phyloP scores from a whole-genome alignment of 2,888 invertebrate genomes.

The Mesorhabditis spiculigera region DNA sequence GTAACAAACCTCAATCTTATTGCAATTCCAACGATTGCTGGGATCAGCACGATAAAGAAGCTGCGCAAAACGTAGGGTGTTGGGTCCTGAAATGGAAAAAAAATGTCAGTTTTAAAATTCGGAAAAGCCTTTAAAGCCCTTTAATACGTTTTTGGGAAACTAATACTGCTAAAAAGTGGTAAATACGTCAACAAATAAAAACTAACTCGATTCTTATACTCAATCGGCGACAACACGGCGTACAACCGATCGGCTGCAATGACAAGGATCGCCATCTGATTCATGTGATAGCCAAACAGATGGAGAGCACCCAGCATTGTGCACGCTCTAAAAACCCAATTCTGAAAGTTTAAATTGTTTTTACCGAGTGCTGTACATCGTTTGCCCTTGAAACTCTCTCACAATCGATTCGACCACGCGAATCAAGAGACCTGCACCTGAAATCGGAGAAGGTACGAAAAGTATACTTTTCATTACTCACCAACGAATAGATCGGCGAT shows the following conservation, averaged over 20 bases:
- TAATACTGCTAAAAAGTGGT: too few relatives aligned
- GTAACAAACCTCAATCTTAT: background rate
- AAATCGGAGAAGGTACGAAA: background rate
- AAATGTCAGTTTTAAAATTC: too few relatives aligned
- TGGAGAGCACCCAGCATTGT: background rate
- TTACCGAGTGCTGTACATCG: background rate
- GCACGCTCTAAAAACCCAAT: background rate
- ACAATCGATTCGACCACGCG: background rate
- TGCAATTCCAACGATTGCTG: conserved; percentile 4
- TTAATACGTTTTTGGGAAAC: too few relatives aligned
- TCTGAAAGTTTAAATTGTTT: background rate
- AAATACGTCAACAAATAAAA: too few relatives aligned
- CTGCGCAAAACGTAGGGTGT: background rate
- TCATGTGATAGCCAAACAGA: background rate
- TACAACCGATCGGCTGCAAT: background rate
- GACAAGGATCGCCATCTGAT: conserved; percentile 3
- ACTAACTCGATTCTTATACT: background rate
- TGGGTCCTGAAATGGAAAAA: background rate
- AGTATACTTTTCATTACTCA: background rate
- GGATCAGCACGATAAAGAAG: background rate
- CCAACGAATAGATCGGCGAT: conserved; percentile 2
- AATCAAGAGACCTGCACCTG: background rate
- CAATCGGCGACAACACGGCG: background rate
- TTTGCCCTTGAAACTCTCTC: background rate
- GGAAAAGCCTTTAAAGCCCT: too few relatives aligned